Evolutionary conservation across 2,113 vertebrate genomes (phyloP), one percentile per base, ranked within the genome.

Genomic region (Chaenogobius annularis): DNA sequence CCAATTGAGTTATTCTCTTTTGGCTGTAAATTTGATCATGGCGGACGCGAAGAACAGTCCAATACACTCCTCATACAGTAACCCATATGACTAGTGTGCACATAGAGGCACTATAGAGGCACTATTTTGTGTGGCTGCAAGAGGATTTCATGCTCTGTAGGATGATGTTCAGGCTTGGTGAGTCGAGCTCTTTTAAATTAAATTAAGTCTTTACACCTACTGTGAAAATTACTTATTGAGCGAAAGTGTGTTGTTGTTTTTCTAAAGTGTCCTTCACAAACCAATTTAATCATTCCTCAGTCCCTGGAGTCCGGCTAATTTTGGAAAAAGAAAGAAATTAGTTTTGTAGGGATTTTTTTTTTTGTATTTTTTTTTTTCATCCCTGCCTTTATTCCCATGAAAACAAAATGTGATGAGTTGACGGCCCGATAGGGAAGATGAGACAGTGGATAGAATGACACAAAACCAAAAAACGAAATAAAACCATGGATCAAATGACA

Each of bases 11-110:
- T 74, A 37, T 75, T 77, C 66, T 56, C 54, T 68, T 72, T 65
- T 71, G 1, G 69, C 74, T 75, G 80, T 88, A 83, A 80, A 86
- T 88, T 67, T 75, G 80, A 86, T 84, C 76, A 78, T 70, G 31
- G 69, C 58, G 50, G 47, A 66, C 80, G 76, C 74, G 62, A 72
- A 83, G 71, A 70, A 61, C 68, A n/a, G 69, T 54, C 50, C 50
- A n/a, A 54, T 54, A n/a, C 2, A 54, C 1, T 78, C 74, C 68
- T 81, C 79, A 77, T 67, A 84, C 55, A 5, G 73, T 58, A n/a
- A 77, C 26, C 48, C 54, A 3, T 47, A 81, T 72, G 79, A 79
- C 67, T 71, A 73, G 80, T 63, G 70, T 40, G 70, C 44, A 73
- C 56, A 75, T n/a, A 58, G 7, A 55, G 40, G 7, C 54, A 58